Evolutionary conservation across 2,888 invertebrate species (phyloP).

Genomic region (Dicycla oo): DNA sequence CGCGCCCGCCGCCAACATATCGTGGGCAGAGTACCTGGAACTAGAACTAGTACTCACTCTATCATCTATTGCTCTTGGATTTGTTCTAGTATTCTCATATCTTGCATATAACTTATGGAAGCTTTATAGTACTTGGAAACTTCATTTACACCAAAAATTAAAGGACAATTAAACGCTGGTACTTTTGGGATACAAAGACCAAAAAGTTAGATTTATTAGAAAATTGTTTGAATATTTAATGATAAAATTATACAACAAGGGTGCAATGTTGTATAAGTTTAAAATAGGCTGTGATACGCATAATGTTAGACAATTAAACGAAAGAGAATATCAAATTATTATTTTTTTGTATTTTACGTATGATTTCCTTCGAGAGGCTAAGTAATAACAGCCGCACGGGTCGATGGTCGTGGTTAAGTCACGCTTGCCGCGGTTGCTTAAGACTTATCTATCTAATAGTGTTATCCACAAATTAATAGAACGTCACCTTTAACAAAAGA

Average conservation of each 20-base stretch:
- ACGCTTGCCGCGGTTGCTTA: no score
- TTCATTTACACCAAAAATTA: not conserved
- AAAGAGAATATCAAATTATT: not conserved
- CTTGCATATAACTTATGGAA: conserved; percentile 29
- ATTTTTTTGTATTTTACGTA: not conserved
- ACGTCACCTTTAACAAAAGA: no score
- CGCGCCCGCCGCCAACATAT: conserved; percentile 40
- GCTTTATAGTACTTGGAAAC: not conserved
- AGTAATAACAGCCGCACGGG: no score
- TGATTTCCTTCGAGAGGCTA: not conserved
- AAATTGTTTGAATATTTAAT: not conserved
- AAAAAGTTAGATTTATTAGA: not conserved
- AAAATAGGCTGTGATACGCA: conserved; percentile 8
- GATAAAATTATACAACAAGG: not conserved
- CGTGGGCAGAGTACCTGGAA: conserved; percentile 44
- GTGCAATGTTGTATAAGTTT: not conserved
- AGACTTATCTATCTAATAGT: no score
- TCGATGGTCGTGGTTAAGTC: no score
- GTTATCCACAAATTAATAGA: no score
- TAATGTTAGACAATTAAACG: not conserved
- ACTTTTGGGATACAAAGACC: no score
- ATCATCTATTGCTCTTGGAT: not conserved
- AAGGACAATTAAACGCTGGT: conserved; percentile 2
- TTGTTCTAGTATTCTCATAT: not conserved
- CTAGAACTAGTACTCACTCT: conserved; percentile 28